A percentile compares a stretch with the other conserved stretches of the same genome.
Conservation (phyloP, 2,888 invertebrate species). For the Axea sp. region DNA sequence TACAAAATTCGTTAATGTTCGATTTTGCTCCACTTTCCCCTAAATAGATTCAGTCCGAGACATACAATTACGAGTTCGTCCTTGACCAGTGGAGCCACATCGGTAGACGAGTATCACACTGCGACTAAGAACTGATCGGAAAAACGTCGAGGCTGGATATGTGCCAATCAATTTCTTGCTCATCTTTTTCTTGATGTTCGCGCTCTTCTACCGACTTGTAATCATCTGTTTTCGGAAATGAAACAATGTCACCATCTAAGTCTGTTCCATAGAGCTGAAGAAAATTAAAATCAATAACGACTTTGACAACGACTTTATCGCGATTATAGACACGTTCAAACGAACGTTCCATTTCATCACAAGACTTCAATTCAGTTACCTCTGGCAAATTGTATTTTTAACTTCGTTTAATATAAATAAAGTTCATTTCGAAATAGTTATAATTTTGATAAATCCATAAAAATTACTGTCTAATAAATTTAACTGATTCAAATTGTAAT, state of each 20-base stretch:
- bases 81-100: slow-evolving; percentile 45
- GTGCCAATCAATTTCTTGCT: slow-evolving; percentile 62
- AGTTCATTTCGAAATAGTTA: too few species aligned
- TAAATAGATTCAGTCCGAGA: neutral
- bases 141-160: slow-evolving; percentile 60
- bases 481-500: too few species aligned
- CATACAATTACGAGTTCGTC: slow-evolving; percentile 14
- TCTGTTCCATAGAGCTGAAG: slow-evolving; percentile 2
- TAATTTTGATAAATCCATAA: too few species aligned
- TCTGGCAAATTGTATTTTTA: too few species aligned
- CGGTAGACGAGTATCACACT: slow-evolving; percentile 31
- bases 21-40: too few species aligned
- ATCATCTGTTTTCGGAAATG: slow-evolving; percentile 39
- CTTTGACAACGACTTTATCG: slow-evolving; percentile 9
- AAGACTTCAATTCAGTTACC: too few species aligned
- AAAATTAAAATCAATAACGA: slow-evolving; percentile 29
- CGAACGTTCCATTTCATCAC: too few species aligned
- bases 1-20: neutral
- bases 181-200: slow-evolving; percentile 9
- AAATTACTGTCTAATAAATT: too few species aligned
- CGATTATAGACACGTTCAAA: too few species aligned
- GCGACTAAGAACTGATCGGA: slow-evolving; percentile 41
- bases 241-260: slow-evolving; percentile 26
- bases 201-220: slow-evolving; percentile 14
- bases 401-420: too few species aligned